Evolutionary conservation across 2,113 vertebrate species (phyloP).

Genomic region (Campylorhamphus procurvoides): DNA sequence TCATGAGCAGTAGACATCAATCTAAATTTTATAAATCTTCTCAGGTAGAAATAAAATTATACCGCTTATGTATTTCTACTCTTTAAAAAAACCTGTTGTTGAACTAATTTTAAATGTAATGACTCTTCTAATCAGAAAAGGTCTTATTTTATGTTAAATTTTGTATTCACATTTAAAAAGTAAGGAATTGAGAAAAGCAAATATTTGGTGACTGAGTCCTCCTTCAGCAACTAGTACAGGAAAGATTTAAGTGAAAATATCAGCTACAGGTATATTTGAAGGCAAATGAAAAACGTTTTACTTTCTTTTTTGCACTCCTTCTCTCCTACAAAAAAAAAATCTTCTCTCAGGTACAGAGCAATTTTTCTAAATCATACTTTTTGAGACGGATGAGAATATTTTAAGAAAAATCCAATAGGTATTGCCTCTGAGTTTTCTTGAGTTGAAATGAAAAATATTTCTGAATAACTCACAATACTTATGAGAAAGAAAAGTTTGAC

Average conservation of each 20-base stretch:
- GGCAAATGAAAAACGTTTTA: neutral
- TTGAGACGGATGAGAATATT: neutral
- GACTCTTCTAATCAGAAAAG: neutral
- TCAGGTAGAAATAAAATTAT: neutral
- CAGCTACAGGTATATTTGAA: neutral
- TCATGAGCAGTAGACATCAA: neutral
- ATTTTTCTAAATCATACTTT: neutral
- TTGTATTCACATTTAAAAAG: neutral
- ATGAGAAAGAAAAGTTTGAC: neutral
- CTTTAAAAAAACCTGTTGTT: neutral
- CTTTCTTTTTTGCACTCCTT: neutral
- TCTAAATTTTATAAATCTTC: neutral
- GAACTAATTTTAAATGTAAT: neutral
- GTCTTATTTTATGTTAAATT: neutral
- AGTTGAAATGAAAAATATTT: neutral
- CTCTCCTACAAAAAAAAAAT: neutral
- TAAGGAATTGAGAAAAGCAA: neutral
- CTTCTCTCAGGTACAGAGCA: neutral
- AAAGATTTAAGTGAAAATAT: neutral
- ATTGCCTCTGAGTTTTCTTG: neutral
- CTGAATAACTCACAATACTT: neutral
- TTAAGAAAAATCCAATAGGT: neutral
- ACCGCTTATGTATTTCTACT: neutral
- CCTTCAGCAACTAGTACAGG: neutral
- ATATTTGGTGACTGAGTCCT: neutral